Base-by-base conservation (phyloP, 2,797 vertebrate species). In the Merluccius polli region DNA sequence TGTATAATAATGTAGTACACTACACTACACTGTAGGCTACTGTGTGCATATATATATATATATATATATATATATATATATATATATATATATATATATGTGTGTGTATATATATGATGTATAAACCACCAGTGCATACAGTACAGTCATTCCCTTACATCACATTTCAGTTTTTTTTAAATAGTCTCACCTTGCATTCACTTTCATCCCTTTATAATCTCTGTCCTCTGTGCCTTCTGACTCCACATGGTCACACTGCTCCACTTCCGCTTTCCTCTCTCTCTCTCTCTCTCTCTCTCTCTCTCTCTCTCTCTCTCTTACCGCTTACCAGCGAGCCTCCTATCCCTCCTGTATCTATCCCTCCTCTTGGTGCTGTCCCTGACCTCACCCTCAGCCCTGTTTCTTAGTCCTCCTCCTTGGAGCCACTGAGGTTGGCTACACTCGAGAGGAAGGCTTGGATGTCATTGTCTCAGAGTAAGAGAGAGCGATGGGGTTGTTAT, bases 321-420 rank as follows among this genome's bases (percentile, higher is more conserved):
- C 36, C 8, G 44, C 44, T 13, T 48, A 13, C 44, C 44, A 44
- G 41, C 12, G 41, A 44, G 41, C 41, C 12, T 44, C 41, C 41
- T 82, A 71, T 41, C 75, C 81, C 70, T 78, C 73, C 79, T 48
- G 10, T 83, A 76, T 35, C 73, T 77, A 73, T 9, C 59, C 24
- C 48, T n/a, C 15, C 21, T 10, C 10, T n/a, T n/a, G n/a, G n/a
- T n/a, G 7, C 0, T 86, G 76, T 85, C 48, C 15, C 48, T 83
- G 79, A 83, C 84, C 86, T 81, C 67, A 52, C 44, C 72, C 72
- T 70, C 82, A 80, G 75, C 78, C 73, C 33, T 31, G 75, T 36
- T 18, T 85, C 68, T 77, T 76, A 83, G 79, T 72, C 36, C 73
- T 78, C 35, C 75, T 75, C 77, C 73, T 81, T 78, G 79, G 86